Percentiles rank a stretch among this genome's conserved stretches.
Conservation (phyloP, 1,140 invertebrate genomes). For the Drosophila grimshawi region DNA sequence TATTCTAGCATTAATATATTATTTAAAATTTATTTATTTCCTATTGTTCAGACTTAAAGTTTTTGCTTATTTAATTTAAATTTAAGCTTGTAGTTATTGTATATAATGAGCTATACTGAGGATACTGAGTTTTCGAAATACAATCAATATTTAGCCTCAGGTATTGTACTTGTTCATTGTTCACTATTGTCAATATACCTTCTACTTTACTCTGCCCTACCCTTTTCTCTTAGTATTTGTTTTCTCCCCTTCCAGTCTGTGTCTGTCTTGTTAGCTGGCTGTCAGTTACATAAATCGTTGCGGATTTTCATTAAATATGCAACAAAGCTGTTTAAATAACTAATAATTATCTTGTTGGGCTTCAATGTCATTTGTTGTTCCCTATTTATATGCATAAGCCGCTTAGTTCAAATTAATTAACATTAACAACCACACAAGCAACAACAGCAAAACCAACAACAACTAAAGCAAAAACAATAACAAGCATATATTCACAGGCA, state of each 20-base stretch:
- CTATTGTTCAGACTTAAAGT: background rate
- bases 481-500: conserved; percentile 26
- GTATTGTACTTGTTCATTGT: conserved; percentile 48
- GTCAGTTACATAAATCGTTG: conserved; percentile 54
- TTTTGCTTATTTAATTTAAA: background rate
- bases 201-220: background rate
- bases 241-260: background rate
- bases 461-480: conserved; percentile 25
- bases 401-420: conserved; percentile 81
- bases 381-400: conserved; percentile 75
- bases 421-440: conserved; percentile 58
- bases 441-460: conserved; percentile 25
- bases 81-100: background rate
- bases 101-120: background rate
- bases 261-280: conserved; percentile 21
- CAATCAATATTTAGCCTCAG: conserved; percentile 61
- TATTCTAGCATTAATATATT: conserved; percentile 1
- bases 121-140: conserved; percentile 6
- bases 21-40: conserved; percentile 1
- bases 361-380: conserved; percentile 58
- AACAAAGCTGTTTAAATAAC: conserved; percentile 79
- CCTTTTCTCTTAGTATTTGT: background rate
- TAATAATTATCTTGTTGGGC: conserved; percentile 80
- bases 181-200: conserved; percentile 54
- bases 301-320: conserved; percentile 73